Evolutionary conservation across 2,888 invertebrate species (phyloP), one percentile per base, ranked within the genome.

Genomic region (Drosophila koepferae): DNA sequence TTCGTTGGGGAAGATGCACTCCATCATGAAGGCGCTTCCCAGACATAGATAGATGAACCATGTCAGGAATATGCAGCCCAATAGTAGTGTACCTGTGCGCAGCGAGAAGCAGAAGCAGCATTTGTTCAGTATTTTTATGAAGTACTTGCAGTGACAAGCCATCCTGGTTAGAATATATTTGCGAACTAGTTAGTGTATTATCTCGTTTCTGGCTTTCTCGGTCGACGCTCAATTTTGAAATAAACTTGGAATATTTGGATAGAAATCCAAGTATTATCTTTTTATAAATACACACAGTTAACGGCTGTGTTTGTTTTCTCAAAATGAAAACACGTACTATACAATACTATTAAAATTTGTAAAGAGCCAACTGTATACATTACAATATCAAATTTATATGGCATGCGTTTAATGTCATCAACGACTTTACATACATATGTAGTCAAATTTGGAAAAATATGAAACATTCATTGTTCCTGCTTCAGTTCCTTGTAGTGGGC

Each of bases 1-100:
- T 43, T 86, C 86, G 16, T 75, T 74, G 36, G 86, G 80, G 46
- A 80, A 86, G 44, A 89, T 84, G 76, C 63, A 66, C 34, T 80
- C 80, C 89, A 86, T 84, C 74, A 88, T 80, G 54, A 86, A 89
- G 51, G 58, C 77, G 2, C 82, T 73, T 55, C 86, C 89, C 28
- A 76, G 14, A 7, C 77, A 79, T 3, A 84, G 46, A 28, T 87
- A 87, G 2, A 69, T 14, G 43, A 82, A 87, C 80, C 79, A 84
- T 9, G 76, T 78, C 9, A 86, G 63, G 10, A 86, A 82, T 16
- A 86, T 73, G 70, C 80, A 88, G 0, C 86, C 86, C 10, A 82
- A n/a, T 2, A 86, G 8, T 10, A 86, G 34, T 1, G 73, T 67
- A 4, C 89, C 84, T 0, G 66, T 66, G 6, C 86, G 75, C 36